Percentiles rank a stretch among this genome's conserved stretches.
phyloP scores from a whole-genome alignment of 2,888 invertebrate species.

The Volucella inanis region DNA sequence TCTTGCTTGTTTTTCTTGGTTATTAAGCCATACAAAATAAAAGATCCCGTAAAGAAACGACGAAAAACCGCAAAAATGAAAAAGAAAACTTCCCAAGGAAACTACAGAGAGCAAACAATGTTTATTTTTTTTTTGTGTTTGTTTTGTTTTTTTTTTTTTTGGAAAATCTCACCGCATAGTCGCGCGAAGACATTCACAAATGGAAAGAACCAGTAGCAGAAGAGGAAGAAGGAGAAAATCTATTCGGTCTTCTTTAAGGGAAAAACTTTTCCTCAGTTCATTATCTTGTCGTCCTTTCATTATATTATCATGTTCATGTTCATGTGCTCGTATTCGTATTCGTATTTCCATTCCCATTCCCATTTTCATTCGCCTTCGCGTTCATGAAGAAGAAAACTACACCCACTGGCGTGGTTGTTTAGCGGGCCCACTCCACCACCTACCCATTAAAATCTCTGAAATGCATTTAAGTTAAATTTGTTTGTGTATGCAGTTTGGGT shows the following conservation, averaged over 20 bases:
- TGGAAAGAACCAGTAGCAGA: background rate
- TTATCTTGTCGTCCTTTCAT: constrained; percentile 25
- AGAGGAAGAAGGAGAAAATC: background rate
- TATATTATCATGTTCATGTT: constrained; percentile 13
- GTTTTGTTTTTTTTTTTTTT: no score
- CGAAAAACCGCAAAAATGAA: no score
- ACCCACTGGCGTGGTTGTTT: no score
- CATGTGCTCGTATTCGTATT: background rate
- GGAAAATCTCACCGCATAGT: background rate
- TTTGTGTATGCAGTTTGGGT: background rate
- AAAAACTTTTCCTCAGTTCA: constrained; percentile 16
- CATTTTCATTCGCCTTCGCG: background rate
- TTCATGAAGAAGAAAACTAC: no score
- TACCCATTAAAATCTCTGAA: constrained; percentile 23
- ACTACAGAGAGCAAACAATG: constrained; percentile 8
- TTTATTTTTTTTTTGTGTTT: background rate
- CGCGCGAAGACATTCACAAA: background rate
- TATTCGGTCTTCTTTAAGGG: constrained; percentile 5
- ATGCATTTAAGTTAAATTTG: constrained; percentile 28
- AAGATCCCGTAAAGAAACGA: no score
- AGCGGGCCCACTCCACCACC: background rate
- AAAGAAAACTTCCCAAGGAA: background rate
- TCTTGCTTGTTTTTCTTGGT: no score
- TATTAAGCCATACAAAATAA: no score
- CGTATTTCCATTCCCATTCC: background rate